These are phyloP conservation scores for Alectoris magna DNA, from an alignment of 2,797 vertebrate species.

Conservation along the genomic window DNA sequence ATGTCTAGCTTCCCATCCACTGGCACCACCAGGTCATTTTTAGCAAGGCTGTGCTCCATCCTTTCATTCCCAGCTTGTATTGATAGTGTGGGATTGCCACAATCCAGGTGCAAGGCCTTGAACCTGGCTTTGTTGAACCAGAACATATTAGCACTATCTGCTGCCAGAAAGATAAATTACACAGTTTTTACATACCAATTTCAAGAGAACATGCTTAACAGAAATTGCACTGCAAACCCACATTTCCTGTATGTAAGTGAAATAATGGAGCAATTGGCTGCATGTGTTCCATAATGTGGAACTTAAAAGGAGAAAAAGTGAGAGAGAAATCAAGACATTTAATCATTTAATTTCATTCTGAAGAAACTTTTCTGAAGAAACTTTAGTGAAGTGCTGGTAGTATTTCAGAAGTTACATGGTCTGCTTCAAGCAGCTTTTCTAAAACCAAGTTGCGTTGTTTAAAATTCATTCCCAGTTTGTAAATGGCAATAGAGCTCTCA, in stretches of 20 bases:
- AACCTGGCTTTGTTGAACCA: too few species aligned
- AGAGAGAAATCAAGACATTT: neutral
- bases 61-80: too few species aligned
- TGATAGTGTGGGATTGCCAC: too few species aligned
- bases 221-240: neutral
- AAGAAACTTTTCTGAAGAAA: neutral
- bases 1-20: too few species aligned
- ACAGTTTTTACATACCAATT: fast-evolving
- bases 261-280: neutral
- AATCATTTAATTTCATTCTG: neutral
- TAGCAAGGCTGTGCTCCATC: too few species aligned
- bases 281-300: neutral
- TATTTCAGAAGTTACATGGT: neutral
- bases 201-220: neutral
- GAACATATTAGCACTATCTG: constrained; percentile 49
- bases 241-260: fast-evolving
- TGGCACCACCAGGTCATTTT: too few species aligned
- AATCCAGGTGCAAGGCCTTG: too few species aligned
- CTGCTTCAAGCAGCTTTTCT: neutral
- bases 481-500: neutral
- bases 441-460: neutral
- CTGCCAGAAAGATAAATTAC: neutral
- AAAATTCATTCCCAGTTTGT: neutral
- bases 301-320: neutral
- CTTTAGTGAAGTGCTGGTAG: neutral